phyloP scores from a whole-genome alignment of 53 echinoderm and acorn worm species.

The Patiria pectinifera region DNA sequence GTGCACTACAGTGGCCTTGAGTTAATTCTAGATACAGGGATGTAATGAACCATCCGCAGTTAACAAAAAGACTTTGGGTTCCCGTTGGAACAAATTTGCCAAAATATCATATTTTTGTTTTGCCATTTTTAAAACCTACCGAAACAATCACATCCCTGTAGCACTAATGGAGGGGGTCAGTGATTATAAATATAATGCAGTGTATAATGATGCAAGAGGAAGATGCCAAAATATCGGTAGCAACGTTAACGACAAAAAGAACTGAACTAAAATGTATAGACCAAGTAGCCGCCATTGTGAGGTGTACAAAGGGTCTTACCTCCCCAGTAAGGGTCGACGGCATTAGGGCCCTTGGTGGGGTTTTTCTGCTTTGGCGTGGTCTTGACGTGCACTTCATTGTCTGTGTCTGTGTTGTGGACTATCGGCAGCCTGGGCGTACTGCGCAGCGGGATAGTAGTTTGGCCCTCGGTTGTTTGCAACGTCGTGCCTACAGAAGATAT shows the following conservation, averaged over 20 bases:
- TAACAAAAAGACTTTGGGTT: not conserved
- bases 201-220: constrained; percentile 22
- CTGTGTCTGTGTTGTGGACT: constrained; percentile 11
- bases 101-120: too few relatives aligned
- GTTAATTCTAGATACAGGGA: constrained; percentile 30
- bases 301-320: constrained; percentile 71
- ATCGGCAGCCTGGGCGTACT: not conserved
- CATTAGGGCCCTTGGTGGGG: not conserved
- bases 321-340: constrained; percentile 17
- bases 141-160: constrained; percentile 34
- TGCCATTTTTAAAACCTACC: too few relatives aligned
- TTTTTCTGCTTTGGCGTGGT: not conserved
- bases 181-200: constrained; percentile 19
- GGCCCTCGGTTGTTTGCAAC: constrained; percentile 18
- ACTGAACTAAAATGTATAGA: not conserved
- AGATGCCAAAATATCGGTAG: constrained; percentile 15
- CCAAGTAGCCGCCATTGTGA: constrained; percentile 63
- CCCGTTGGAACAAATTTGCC: too few relatives aligned
- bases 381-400: constrained; percentile 49
- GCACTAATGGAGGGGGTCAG: not conserved
- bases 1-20: constrained; percentile 33
- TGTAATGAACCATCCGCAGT: not conserved
- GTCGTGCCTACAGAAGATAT: constrained; percentile 23
- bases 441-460: not conserved
- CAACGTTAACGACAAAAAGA: not conserved